Evolutionary conservation across 2,797 vertebrate genomes (phyloP), one percentile per base, ranked within the genome.

Genomic region (Scarus forsteni): DNA sequence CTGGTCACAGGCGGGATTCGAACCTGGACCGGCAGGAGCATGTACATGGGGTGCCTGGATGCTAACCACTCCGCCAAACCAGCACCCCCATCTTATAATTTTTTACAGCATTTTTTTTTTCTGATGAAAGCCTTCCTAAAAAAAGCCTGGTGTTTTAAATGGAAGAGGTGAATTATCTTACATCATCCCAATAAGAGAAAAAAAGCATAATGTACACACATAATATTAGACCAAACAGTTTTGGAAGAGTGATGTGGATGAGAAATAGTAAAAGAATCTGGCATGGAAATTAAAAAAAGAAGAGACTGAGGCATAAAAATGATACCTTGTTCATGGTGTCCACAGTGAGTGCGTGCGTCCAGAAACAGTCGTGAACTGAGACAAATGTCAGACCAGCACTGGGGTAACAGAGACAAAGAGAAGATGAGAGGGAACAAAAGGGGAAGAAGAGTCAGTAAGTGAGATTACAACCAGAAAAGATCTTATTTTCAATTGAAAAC

Each of bases 311-410:
- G 27, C 27, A 27, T 27, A 27, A 27, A 27, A 27, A 18, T 4
- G 11, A 68, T 88, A 99, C 97, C 97, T 95, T 93, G 85, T 99
- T 99, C 98, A 99, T 99, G 80, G 92, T 45, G 18, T 97, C 94
- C 64, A 99, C 95, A 0, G 96, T 96, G 19, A 94, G 71, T 0
- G 98, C 97, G 0, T 99, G 98, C 1, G 97, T 99, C 98, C 98
- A 99, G 86, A 96, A 99, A 85, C 98, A 99, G 83, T 99, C 98
- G 0, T 99, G 98, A 40, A 99, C 98, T 0, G 98, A 99, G 83
- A 98, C 97, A 0, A 99, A 99, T 1, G 96, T 98, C 79, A 99
- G 87, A 15, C 97, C 96, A 7, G 88, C 94, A 38, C 98, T 99
- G 68, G 73, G 76, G 51, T 53, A 54, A 52, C 38, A 77, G 1